phyloP scores from a whole-genome alignment of 2,113 vertebrate species.

The Acrocephalus arundinaceus region DNA sequence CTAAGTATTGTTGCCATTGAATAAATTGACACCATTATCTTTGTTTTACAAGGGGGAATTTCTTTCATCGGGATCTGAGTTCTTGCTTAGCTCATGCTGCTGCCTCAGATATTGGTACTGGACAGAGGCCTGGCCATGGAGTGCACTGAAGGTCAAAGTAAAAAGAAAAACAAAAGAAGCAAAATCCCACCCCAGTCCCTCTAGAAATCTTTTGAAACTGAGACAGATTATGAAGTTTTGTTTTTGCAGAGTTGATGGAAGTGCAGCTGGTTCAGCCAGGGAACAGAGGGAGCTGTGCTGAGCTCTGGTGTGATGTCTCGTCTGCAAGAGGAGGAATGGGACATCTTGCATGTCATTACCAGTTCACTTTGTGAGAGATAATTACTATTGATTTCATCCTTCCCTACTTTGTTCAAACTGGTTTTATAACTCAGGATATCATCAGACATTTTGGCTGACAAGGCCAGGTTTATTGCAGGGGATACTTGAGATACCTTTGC shows the following conservation, averaged over 20 bases:
- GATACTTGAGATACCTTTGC: neutral
- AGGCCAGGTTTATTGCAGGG: neutral
- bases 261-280: neutral
- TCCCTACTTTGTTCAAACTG: neutral
- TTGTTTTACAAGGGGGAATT: neutral
- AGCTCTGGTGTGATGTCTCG: accelerated
- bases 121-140: neutral
- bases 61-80: neutral
- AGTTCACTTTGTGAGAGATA: neutral
- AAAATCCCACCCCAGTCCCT: accelerated
- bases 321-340: neutral
- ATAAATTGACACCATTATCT: neutral
- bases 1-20: neutral
- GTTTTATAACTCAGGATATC: neutral
- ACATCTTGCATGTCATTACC: neutral
- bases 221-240: neutral
- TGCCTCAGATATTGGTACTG: neutral
- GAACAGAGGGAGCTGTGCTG: neutral
- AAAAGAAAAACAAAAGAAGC: neutral
- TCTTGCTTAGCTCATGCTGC: neutral
- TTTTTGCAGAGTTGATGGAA: neutral
- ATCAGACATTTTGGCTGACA: neutral
- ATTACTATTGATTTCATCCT: neutral
- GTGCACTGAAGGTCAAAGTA: neutral
- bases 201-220: neutral